phyloP scores from a whole-genome alignment of 2,888 invertebrate genomes.

The Dastarcus helophoroides region DNA sequence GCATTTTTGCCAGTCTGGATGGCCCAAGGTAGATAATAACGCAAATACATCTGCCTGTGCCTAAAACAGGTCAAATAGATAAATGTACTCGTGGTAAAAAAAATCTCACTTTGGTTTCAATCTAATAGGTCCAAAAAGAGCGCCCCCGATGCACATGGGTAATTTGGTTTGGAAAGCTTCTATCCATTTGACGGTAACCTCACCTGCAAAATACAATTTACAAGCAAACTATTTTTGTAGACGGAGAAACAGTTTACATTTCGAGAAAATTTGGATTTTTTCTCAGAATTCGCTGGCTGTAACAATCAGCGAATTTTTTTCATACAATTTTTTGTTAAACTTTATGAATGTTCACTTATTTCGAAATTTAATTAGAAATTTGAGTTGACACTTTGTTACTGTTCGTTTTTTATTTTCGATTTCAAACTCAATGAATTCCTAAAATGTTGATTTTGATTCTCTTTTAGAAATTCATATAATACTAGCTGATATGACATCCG shows the following conservation, averaged over 20 bases:
- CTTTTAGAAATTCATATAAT: too few relatives aligned
- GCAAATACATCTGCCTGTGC: constrained; percentile 66
- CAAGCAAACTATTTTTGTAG: constrained; percentile 1
- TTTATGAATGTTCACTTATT: too few relatives aligned
- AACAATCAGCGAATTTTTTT: too few relatives aligned
- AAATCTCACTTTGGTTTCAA: constrained; percentile 62
- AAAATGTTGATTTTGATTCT: too few relatives aligned
- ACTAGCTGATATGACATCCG: too few relatives aligned
- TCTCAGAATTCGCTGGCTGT: too few relatives aligned
- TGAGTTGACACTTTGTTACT: too few relatives aligned
- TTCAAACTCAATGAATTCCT: too few relatives aligned
- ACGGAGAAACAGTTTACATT: background rate
- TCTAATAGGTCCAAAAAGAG: constrained; percentile 81
- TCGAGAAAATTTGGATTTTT: too few relatives aligned
- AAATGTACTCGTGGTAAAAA: constrained; percentile 15
- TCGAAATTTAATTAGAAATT: too few relatives aligned
- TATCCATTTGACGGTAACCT: constrained; percentile 95
- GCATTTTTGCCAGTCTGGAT: constrained; percentile 63
- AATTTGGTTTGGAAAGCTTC: constrained; percentile 91
- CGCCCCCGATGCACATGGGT: constrained; percentile 93
- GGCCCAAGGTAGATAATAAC: constrained; percentile 78
- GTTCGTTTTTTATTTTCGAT: too few relatives aligned
- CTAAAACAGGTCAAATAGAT: constrained; percentile 33
- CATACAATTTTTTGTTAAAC: too few relatives aligned
- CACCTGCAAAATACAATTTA: constrained; percentile 36